Evolutionary conservation across 1,140 invertebrate species (phyloP), one percentile per base, ranked within the genome.

Genomic region (Drosophila tani): DNA sequence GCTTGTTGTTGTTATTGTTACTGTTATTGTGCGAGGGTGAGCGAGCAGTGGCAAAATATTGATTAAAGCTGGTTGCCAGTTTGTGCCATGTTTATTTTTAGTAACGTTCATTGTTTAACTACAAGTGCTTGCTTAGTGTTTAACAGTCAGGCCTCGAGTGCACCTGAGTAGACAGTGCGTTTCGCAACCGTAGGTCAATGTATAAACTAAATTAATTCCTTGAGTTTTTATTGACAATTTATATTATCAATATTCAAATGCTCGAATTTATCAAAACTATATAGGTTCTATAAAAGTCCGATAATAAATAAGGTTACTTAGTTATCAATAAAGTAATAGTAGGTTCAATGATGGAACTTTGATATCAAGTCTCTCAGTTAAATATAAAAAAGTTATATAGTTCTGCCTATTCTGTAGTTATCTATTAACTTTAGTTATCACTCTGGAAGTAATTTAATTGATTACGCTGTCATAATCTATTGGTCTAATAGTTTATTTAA

Each of bases 61-160:
- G 49, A 64, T 74, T 49, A 56, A 74, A 40, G 35, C 41, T 43
- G 63, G 63, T 68, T 19, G 49, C 21, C 63, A 55, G 67, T 68
- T 35, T 70, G 38, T 53, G 63, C 59, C 59, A 65, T 64, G 67
- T 70, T 70, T 70, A 70, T 70, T 70, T 70, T 47, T 70, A 70
- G 67, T 70, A 55, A 46, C 47, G 21, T 55, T 46, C 24, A 68
- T 67, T 69, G 67, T 70, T 70, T 56, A 45, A 55, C 63, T 53
- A 46, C 67, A 68, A 65, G 29, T 67, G 67, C 63, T 69, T 67
- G 47, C 43, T 40, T 35, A 38, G 47, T 69, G 67, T 67, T 67
- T 27, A 51, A 66, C 67, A 68, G 64, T 5, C 62, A 19, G 40
- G 40, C 40, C 29, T 46, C 29, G 49, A 70, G 67, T 55, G 63